Percentiles rank a stretch among this genome's conserved stretches.
These are phyloP conservation scores for Tortrix viridana DNA, from an alignment of 2,888 invertebrate species.

Conservation along the genomic window DNA sequence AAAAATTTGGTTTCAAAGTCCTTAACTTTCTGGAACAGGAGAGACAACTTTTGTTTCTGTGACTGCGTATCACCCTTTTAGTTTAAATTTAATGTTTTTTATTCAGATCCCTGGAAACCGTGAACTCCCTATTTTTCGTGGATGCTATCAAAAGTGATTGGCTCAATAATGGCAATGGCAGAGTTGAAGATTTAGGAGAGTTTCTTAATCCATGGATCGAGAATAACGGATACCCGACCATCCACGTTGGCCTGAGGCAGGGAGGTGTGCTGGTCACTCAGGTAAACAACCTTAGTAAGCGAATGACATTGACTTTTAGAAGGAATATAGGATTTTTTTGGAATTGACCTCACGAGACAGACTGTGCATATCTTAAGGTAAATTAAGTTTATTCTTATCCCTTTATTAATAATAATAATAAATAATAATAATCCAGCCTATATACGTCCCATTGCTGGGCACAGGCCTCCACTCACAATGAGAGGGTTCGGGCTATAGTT, in stretches of 20 bases:
- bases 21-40: too few species aligned
- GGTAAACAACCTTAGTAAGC: slow-evolving; percentile 56
- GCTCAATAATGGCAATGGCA: slow-evolving; percentile 41
- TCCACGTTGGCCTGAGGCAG: slow-evolving; percentile 56
- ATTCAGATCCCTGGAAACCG: slow-evolving; percentile 55
- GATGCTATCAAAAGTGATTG: slow-evolving; percentile 61
- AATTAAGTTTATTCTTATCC: neutral
- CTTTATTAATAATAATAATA: neutral
- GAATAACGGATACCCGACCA: slow-evolving; percentile 62
- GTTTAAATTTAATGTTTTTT: slow-evolving; percentile 5
- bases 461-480: too few species aligned
- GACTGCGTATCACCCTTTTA: too few species aligned
- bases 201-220: slow-evolving; percentile 60
- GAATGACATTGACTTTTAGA: too few species aligned
- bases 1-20: too few species aligned
- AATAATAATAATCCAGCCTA: too few species aligned
- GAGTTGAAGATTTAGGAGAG: slow-evolving; percentile 51
- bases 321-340: too few species aligned
- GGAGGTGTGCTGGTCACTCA: slow-evolving; percentile 62
- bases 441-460: too few species aligned
- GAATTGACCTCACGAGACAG: too few species aligned
- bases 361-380: too few species aligned
- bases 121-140: slow-evolving; percentile 56
- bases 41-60: too few species aligned
- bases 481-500: too few species aligned